Conservation (phyloP, 2,113 vertebrate genomes). For the Laticauda laticaudata region DNA sequence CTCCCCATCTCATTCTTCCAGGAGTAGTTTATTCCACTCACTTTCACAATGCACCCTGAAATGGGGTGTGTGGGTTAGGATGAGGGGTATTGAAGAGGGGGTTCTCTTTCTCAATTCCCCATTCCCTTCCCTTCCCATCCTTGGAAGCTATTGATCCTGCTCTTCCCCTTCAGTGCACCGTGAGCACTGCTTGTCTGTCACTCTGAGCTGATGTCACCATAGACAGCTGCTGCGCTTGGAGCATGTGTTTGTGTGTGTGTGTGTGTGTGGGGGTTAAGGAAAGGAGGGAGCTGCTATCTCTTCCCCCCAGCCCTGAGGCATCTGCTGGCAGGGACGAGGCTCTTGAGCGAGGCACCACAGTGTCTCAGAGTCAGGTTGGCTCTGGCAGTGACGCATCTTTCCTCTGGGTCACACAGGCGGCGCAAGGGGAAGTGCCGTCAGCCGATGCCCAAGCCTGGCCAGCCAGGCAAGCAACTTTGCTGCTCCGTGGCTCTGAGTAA, state of each 20-base stretch:
- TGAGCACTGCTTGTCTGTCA: conserved; percentile 1
- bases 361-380: background rate
- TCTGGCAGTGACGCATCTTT: background rate
- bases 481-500: background rate
- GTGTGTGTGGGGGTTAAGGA: background rate
- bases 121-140: background rate
- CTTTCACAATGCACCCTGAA: background rate
- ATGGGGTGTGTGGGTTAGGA: background rate
- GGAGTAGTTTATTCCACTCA: background rate
- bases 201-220: conserved; percentile 30
- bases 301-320: background rate
- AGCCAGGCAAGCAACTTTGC: background rate
- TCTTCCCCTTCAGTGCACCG: background rate
- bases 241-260: no score
- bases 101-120: conserved; percentile 22
- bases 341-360: background rate
- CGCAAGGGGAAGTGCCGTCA: background rate
- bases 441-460: background rate
- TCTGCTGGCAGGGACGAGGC: background rate
- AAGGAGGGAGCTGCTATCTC: background rate
- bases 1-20: no score
- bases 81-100: conserved; percentile 26
- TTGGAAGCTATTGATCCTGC: background rate
- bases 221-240: conserved; percentile 21
- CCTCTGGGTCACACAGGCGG: background rate